These are phyloP conservation scores for Pasiphila rectangulata DNA, from an alignment of 2,888 invertebrate species.

Conservation along the genomic window DNA sequence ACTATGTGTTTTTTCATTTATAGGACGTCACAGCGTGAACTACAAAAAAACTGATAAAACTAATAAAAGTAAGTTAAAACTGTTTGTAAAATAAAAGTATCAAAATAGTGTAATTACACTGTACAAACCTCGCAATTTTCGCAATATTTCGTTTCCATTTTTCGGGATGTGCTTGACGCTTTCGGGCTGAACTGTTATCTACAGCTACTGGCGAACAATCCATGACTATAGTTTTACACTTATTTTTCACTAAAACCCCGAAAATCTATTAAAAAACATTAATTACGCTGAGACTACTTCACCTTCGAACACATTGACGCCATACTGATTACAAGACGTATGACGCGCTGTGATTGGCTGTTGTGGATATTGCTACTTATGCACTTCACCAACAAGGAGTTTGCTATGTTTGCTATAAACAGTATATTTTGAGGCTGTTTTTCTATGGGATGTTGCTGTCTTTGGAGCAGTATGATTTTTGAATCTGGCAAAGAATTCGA, in stretches of 20 bases:
- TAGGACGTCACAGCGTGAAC: no score
- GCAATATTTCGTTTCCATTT: no score
- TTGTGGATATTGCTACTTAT: slow-evolving; percentile 17
- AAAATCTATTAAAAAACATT: slow-evolving; percentile 1
- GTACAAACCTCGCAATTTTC: no score
- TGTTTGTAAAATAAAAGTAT: no score
- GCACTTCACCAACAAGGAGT: slow-evolving; percentile 13
- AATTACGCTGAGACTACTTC: no score
- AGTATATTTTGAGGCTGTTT: slow-evolving; percentile 12
- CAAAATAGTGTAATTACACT: no score
- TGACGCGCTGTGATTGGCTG: slow-evolving; percentile 19
- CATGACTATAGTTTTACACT: slow-evolving; percentile 1
- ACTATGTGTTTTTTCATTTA: no score
- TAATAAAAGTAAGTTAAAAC: no score
- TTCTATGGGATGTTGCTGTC: slow-evolving; percentile 14
- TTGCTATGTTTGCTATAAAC: slow-evolving; percentile 16
- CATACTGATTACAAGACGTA: slow-evolving; percentile 8
- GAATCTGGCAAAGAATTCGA: neutral
- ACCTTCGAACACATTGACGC: no score
- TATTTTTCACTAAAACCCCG: neutral
- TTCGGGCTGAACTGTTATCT: slow-evolving; percentile 5
- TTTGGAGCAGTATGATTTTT: slow-evolving; percentile 10
- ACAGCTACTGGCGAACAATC: slow-evolving; percentile 4
- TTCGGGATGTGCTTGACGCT: slow-evolving; percentile 2
- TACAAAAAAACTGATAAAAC: no score